These are phyloP conservation scores for Drosophila nigrodunni DNA, from an alignment of 1,140 invertebrate genomes.

Conservation along the genomic window DNA sequence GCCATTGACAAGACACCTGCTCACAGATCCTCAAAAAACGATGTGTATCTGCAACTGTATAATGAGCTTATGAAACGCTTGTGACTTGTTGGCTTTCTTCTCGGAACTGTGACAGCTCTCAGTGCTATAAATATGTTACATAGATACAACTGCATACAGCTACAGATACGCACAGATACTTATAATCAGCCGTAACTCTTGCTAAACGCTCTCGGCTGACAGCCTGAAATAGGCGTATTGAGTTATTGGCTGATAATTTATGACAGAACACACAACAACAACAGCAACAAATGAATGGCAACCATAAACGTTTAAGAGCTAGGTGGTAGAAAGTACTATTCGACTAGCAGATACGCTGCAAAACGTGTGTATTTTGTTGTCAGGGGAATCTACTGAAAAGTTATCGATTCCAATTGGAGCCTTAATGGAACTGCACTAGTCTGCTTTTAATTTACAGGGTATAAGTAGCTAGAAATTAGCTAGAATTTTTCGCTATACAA, in stretches of 20 bases:
- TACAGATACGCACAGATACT: constrained; percentile 37
- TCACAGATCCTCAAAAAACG: constrained; percentile 7
- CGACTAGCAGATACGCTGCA: constrained; percentile 20
- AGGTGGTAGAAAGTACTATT: not conserved
- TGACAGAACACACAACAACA: constrained; percentile 19
- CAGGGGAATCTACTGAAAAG: not conserved
- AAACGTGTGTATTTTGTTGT: not conserved
- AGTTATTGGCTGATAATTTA: constrained; percentile 66
- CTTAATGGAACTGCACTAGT: not conserved
- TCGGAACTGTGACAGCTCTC: constrained; percentile 22
- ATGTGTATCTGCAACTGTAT: not conserved
- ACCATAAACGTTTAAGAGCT: constrained; percentile 39
- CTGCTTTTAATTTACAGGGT: not conserved
- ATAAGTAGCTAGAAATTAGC: constrained; percentile 26
- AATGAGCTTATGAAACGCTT: constrained; percentile 13
- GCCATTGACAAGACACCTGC: constrained; percentile 43
- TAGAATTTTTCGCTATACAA: constrained; percentile 23
- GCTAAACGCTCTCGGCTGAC: constrained; percentile 51
- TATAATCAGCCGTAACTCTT: constrained; percentile 44
- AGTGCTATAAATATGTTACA: constrained; percentile 25
- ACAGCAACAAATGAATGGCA: not conserved
- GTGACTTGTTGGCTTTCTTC: constrained; percentile 22
- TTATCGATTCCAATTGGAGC: not conserved
- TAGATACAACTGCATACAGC: constrained; percentile 1
- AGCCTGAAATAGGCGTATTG: constrained; percentile 52